Conservation (phyloP, 2,113 vertebrate genomes). For the Micromys minutus region DNA sequence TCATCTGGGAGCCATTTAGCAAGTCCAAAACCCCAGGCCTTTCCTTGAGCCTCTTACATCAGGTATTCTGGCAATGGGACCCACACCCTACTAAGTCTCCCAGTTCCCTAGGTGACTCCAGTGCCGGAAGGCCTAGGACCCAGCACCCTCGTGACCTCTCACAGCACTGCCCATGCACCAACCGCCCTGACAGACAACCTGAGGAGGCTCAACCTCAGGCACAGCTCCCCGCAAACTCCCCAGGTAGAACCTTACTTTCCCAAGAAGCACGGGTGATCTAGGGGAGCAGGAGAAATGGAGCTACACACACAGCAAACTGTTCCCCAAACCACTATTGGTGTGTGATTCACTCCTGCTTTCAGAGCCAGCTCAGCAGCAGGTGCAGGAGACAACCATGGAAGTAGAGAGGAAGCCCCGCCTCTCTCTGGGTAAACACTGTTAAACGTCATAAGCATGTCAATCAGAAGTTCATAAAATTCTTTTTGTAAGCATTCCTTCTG, state of each 20-base stretch:
- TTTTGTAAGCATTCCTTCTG: background rate
- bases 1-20: background rate
- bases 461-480: background rate
- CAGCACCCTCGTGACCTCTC: background rate
- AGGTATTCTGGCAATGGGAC: background rate
- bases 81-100: background rate
- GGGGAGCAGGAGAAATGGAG: accelerated
- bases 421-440: background rate
- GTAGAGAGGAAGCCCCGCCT: too few relatives aligned
- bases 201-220: background rate
- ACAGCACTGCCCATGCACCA: too few relatives aligned
- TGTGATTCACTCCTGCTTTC: background rate
- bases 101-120: background rate
- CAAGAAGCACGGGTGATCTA: background rate
- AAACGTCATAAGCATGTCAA: background rate
- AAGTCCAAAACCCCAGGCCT: background rate
- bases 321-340: accelerated
- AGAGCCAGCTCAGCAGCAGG: background rate
- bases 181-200: background rate
- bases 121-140: background rate
- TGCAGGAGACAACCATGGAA: too few relatives aligned
- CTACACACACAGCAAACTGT: background rate
- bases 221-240: background rate
- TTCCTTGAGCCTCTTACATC: background rate
- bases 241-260: background rate